Evolutionary conservation across 2,113 vertebrate genomes (phyloP).

Genomic region (Brienomyrus longianalis): DNA sequence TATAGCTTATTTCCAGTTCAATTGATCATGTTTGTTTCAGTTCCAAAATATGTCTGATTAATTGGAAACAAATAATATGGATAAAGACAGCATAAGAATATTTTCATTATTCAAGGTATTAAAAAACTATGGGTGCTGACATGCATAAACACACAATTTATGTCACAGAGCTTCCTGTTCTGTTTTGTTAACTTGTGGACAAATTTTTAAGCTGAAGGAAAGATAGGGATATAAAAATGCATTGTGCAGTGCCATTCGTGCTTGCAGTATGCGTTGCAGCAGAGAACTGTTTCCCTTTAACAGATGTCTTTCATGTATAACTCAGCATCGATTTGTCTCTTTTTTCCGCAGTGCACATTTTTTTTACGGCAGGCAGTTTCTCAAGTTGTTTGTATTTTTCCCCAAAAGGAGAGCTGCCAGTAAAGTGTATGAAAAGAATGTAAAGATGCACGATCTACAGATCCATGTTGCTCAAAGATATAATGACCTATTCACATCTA

Average conservation of each 20-base stretch:
- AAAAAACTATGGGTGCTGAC: background rate
- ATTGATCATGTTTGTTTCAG: too few relatives aligned
- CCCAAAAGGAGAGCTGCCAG: conserved; percentile 38
- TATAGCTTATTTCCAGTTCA: background rate
- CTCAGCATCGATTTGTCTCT: conserved; percentile 46
- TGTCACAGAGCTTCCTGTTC: background rate
- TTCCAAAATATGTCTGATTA: too few relatives aligned
- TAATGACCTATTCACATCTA: conserved; percentile 30
- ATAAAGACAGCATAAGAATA: background rate
- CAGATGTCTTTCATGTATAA: conserved; percentile 51
- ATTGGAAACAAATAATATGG: background rate
- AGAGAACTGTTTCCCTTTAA: conserved; percentile 53
- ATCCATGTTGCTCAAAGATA: conserved; percentile 11
- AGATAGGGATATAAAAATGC: conserved; percentile 44
- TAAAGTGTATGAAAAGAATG: conserved; percentile 15
- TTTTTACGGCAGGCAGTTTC: conserved; percentile 38
- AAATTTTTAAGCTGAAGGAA: background rate
- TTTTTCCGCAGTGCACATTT: conserved; percentile 24
- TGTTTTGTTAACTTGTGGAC: background rate
- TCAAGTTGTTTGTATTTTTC: conserved; percentile 49
- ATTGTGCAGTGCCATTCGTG: conserved; percentile 39
- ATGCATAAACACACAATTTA: background rate
- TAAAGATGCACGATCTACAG: conserved; percentile 18
- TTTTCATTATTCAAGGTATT: background rate
- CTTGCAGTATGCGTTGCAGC: conserved; percentile 41